Evolutionary conservation across 2,888 invertebrate species (phyloP).

Genomic region (Epinotia nisella): DNA sequence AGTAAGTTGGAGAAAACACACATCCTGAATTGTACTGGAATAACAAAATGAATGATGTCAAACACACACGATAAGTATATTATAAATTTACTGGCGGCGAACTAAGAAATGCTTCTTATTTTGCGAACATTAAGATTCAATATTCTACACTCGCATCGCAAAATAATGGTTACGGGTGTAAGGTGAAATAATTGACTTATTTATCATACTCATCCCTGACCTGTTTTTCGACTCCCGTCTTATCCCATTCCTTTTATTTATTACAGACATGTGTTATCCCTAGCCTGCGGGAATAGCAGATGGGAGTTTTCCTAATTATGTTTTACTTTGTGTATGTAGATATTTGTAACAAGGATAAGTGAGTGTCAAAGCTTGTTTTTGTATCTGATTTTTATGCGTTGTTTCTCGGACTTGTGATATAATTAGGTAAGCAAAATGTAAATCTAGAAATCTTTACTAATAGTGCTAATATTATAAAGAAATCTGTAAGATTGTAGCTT

Average conservation of each 20-base stretch:
- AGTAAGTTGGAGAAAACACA: no score
- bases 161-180: conserved; percentile 35
- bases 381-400: not conserved
- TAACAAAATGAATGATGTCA: conserved; percentile 11
- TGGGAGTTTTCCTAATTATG: conserved; percentile 40
- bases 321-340: conserved; percentile 28
- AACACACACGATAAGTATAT: not conserved
- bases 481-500: no score
- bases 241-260: conserved; percentile 43
- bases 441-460: not conserved
- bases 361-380: conserved; percentile 14
- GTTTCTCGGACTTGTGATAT: not conserved
- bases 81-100: not conserved
- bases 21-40: conserved; percentile 4
- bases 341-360: conserved; percentile 13
- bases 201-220: conserved; percentile 48
- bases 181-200: conserved; percentile 46
- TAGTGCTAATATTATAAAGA: no score
- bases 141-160: conserved; percentile 1
- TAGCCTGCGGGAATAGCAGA: conserved; percentile 39
- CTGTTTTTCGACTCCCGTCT: conserved; percentile 39
- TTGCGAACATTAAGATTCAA: conserved; percentile 24
- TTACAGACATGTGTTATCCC: conserved; percentile 43
- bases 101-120: conserved; percentile 1
- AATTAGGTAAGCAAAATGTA: not conserved